phyloP scores from a whole-genome alignment of 1,140 invertebrate genomes.

The Nephotettix cincticeps region DNA sequence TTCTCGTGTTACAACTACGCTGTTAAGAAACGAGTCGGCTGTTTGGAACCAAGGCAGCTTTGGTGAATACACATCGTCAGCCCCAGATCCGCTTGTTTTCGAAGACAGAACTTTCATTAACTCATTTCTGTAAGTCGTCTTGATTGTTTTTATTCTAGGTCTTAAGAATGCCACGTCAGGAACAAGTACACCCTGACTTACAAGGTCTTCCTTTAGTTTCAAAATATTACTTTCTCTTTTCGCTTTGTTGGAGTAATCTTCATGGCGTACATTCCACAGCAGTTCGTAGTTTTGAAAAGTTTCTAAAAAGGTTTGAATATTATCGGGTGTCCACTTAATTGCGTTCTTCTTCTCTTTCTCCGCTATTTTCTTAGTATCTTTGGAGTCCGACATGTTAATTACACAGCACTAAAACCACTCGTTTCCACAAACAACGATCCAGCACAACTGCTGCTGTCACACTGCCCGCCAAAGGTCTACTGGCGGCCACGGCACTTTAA shows the following conservation, averaged over 20 bases:
- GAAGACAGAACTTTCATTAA: slow-evolving; percentile 10
- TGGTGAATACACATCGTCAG: slow-evolving; percentile 22
- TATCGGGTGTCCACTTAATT: slow-evolving; percentile 1
- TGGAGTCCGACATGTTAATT: background rate
- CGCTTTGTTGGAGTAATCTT: slow-evolving; percentile 11
- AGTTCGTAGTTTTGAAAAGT: slow-evolving; percentile 19
- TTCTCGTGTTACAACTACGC: background rate
- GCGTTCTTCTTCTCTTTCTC: background rate
- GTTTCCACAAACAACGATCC: background rate
- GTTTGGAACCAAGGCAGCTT: slow-evolving; percentile 26
- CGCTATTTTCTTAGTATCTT: background rate
- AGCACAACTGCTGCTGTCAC: background rate
- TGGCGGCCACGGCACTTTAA: slow-evolving; percentile 11
- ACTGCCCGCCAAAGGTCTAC: background rate
- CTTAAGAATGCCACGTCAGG: slow-evolving; percentile 17
- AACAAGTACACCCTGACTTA: background rate
- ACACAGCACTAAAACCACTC: background rate
- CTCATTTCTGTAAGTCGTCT: slow-evolving; percentile 18
- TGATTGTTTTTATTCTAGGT: slow-evolving; percentile 11
- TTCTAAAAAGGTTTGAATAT: slow-evolving; percentile 19
- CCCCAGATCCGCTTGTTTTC: slow-evolving; percentile 5
- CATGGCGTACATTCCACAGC: slow-evolving; percentile 20
- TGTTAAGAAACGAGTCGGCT: slow-evolving; percentile 16
- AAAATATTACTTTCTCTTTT: slow-evolving; percentile 8
- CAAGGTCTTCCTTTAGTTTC: slow-evolving; percentile 13